Evolutionary conservation across 2,888 invertebrate species (phyloP), one percentile per base, ranked within the genome.

Genomic region (Druceiella hillmani): DNA sequence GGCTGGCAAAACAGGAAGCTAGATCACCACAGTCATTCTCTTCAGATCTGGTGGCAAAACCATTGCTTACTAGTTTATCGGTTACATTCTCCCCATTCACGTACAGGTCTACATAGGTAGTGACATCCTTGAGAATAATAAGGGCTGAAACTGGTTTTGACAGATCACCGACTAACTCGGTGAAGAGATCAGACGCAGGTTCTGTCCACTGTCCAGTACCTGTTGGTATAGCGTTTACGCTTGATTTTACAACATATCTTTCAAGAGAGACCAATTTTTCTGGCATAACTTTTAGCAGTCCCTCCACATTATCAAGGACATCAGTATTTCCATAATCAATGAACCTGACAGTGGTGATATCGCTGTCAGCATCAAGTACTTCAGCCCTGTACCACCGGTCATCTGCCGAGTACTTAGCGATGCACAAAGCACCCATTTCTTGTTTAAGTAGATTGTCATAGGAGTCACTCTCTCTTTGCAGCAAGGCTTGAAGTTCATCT

Each of bases 341-440:
- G 50, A 87, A 87, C 17, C 84, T 75, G 1, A 87, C 78, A 0
- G 84, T 85, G 6, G 81, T 85, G 24, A 86, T 80, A 45, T 87
- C 86, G 4, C 76, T 71, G 45, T 83, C 82, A 0, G 83, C 76
- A 55, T 89, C 90, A 25, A 93, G 76, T 5, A 97, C 83, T 55
- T 81, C 81, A 0, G 93, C 95, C 40, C 97, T 76, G 60, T 97
- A 97, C 95, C 97, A 98, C 45, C 78, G 76, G 25, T 84, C 82
- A 55, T 95, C 91, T 2, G 79, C 81, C 0, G 81, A 77, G 58
- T 89, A 94, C 53, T 84, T 81, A 1, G 93, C 92, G 31, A 81
- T 71, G 50, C 87, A 87, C 1, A 79, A 53, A 1, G 77, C 74
- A 4, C 81, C 81, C 38, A 77, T 66, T 29, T 78, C 76, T 2